Percentiles rank a stretch among this genome's conserved stretches.
phyloP scores from a whole-genome alignment of 2,888 invertebrate species.

The Tineola bisselliella region DNA sequence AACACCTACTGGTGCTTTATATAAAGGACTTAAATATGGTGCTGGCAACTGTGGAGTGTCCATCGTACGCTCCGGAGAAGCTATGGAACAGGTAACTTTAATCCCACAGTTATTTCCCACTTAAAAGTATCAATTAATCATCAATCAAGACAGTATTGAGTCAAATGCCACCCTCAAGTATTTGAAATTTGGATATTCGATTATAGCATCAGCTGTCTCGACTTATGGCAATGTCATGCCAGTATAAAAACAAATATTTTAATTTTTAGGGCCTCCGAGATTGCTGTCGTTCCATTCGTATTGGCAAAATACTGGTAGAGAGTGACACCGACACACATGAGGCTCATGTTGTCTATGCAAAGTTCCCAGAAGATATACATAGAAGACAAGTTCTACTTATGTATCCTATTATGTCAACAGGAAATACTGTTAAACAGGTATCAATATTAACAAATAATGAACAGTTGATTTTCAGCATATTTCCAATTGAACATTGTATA shows the following conservation, averaged over 20 bases:
- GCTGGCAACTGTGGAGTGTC: slow-evolving; percentile 99
- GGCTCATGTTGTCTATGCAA: slow-evolving; percentile 95
- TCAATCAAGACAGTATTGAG: too few species aligned
- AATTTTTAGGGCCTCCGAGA: slow-evolving; percentile 80
- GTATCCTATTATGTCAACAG: slow-evolving; percentile 99
- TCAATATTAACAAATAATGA: too few species aligned
- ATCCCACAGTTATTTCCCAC: slow-evolving; percentile 6
- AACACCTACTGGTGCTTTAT: slow-evolving; percentile 92
- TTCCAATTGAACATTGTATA: too few species aligned
- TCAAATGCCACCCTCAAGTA: too few species aligned
- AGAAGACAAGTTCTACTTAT: slow-evolving; percentile 90
- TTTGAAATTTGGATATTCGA: too few species aligned
- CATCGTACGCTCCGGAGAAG: slow-evolving; percentile 92
- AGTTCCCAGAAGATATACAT: slow-evolving; percentile 96
- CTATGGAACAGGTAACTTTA: slow-evolving; percentile 94
- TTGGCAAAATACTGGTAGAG: slow-evolving; percentile 98
- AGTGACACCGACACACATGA: slow-evolving; percentile 96
- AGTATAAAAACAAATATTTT: too few species aligned
- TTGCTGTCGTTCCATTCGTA: slow-evolving; percentile 97
- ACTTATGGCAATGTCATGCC: too few species aligned
- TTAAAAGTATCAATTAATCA: background rate
- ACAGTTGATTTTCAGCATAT: too few species aligned
- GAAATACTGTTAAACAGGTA: slow-evolving; percentile 90
- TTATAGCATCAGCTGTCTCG: too few species aligned
- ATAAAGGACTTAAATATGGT: slow-evolving; percentile 93